phyloP scores from a whole-genome alignment of 1,140 invertebrate species.

The Dryas iulia region DNA sequence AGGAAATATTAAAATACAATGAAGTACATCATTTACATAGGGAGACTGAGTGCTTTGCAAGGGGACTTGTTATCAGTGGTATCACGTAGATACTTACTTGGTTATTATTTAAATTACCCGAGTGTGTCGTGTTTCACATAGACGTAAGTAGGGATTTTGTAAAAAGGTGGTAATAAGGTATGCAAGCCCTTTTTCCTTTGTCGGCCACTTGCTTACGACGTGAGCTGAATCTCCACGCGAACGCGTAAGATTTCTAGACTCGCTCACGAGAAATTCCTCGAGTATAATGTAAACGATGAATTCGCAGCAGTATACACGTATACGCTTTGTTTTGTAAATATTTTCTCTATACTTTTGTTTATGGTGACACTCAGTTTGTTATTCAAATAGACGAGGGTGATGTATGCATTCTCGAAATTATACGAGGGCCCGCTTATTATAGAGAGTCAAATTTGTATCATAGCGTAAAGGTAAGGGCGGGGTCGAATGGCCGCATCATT shows the following conservation, averaged over 20 bases:
- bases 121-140: constrained; percentile 66
- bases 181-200: constrained; percentile 78
- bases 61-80: constrained; percentile 20
- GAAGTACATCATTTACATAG: constrained; percentile 9
- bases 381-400: constrained; percentile 38
- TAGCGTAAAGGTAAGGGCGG: constrained; percentile 63
- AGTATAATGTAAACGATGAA: constrained; percentile 54
- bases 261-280: constrained; percentile 41
- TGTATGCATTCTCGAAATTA: constrained; percentile 43
- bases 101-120: constrained; percentile 63
- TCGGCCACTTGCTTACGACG: constrained; percentile 73
- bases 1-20: neutral
- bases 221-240: constrained; percentile 63
- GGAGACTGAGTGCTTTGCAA: constrained; percentile 6
- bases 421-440: constrained; percentile 64
- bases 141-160: constrained; percentile 64
- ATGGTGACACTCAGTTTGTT: constrained; percentile 29
- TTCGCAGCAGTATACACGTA: constrained; percentile 53
- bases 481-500: constrained; percentile 72
- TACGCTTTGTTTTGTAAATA: constrained; percentile 32
- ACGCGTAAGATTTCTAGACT: constrained; percentile 62
- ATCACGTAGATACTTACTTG: constrained; percentile 52
- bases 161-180: constrained; percentile 78
- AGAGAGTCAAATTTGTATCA: constrained; percentile 68
- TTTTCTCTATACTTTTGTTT: constrained; percentile 34